Evolutionary conservation across 2,113 vertebrate genomes (phyloP).

Genomic region (Recurvirostra avosetta): DNA sequence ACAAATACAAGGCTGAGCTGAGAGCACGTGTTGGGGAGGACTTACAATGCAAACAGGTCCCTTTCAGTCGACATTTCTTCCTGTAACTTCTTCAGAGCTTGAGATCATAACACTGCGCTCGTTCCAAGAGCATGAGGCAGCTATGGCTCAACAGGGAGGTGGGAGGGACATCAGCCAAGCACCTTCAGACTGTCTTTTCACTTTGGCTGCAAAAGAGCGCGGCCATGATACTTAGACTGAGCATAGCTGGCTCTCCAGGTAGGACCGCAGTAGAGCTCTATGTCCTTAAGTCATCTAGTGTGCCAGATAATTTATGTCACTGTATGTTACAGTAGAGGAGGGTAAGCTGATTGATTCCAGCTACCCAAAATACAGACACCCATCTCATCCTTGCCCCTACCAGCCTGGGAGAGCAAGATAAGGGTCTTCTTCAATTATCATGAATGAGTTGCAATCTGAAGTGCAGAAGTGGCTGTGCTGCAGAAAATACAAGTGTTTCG

Average conservation of each 20-base stretch:
- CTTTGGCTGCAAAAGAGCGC: neutral
- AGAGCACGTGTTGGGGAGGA: neutral
- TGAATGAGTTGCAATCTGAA: neutral
- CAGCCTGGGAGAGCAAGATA: neutral
- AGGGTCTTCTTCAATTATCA: neutral
- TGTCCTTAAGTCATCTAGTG: neutral
- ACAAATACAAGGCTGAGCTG: neutral
- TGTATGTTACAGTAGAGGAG: neutral
- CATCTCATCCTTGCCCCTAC: neutral
- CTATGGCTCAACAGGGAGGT: neutral
- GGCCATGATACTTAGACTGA: neutral
- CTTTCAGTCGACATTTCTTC: neutral
- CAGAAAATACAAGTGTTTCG: neutral
- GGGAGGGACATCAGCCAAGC: neutral
- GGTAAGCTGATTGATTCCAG: neutral
- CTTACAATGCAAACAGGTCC: neutral
- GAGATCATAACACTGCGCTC: neutral
- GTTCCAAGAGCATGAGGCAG: neutral
- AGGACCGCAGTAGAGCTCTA: neutral
- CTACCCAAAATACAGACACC: neutral
- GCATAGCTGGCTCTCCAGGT: neutral
- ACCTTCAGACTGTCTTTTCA: neutral
- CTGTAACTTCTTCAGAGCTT: neutral
- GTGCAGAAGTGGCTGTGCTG: neutral
- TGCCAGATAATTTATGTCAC: neutral